Conservation (phyloP, 2,888 invertebrate genomes). For the Tipula unca region DNA sequence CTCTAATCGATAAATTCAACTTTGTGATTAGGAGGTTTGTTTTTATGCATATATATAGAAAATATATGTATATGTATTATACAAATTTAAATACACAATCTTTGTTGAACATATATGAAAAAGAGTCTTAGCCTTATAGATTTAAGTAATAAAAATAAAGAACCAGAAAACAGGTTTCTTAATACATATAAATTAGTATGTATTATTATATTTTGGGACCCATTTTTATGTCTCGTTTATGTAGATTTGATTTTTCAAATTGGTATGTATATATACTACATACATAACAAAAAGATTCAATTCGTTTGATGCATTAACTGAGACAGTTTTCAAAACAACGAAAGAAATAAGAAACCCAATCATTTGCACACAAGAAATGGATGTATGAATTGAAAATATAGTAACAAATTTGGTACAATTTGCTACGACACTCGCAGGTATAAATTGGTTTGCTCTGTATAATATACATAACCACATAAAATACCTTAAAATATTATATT, state of each 20-base stretch:
- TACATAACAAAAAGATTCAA: neutral
- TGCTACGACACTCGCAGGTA: neutral
- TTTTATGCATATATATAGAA: neutral
- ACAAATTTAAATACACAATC: neutral
- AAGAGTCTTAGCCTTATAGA: neutral
- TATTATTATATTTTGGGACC: neutral
- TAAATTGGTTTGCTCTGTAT: neutral
- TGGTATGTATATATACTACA: neutral
- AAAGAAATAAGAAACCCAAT: neutral
- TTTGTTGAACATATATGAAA: neutral
- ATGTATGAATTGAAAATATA: neutral
- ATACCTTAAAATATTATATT: neutral
- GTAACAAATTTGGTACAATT: neutral
- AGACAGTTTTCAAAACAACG: neutral
- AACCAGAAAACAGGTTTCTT: neutral
- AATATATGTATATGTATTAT: neutral
- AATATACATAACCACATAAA: neutral
- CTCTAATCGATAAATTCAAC: neutral
- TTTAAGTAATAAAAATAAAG: neutral
- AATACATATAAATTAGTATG: neutral
- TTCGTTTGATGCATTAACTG: neutral
- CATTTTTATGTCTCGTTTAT: neutral
- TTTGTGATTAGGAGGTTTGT: neutral
- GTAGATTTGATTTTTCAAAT: neutral
- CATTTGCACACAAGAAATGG: neutral